These are phyloP conservation scores for Acrobasis suavella DNA, from an alignment of 2,888 invertebrate species.

Conservation along the genomic window DNA sequence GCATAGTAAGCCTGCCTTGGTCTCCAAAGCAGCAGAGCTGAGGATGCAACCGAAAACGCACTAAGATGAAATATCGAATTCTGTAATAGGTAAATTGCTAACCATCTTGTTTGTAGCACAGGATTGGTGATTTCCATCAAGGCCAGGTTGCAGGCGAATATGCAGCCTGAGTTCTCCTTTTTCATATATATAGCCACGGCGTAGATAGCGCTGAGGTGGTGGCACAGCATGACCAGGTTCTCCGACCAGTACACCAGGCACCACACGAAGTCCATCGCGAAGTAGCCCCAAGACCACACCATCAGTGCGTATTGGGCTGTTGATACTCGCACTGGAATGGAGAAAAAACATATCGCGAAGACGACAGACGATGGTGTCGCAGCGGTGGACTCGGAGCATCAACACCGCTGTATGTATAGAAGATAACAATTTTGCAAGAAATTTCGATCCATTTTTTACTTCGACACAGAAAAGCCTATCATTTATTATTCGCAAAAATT, in stretches of 20 bases:
- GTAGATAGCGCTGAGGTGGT: constrained; percentile 77
- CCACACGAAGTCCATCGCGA: constrained; percentile 84
- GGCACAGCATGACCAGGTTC: constrained; percentile 76
- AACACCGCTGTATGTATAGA: too few species aligned
- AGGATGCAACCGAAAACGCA: too few species aligned
- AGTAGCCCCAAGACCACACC: constrained; percentile 84
- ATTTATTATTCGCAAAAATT: too few species aligned
- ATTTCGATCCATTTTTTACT: too few species aligned
- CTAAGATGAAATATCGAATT: neutral
- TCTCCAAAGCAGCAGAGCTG: too few species aligned
- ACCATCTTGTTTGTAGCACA: constrained; percentile 84
- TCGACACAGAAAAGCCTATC: too few species aligned
- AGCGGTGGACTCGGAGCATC: neutral
- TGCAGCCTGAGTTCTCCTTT: constrained; percentile 76
- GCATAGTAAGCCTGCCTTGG: too few species aligned
- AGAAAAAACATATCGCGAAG: neutral
- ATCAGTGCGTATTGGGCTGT: constrained; percentile 69
- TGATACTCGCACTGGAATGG: constrained; percentile 52
- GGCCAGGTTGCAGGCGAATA: constrained; percentile 79
- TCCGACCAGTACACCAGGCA: constrained; percentile 78
- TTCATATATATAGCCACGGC: constrained; percentile 77
- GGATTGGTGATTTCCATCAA: constrained; percentile 85
- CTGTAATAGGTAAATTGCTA: constrained; percentile 23
- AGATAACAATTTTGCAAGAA: too few species aligned
- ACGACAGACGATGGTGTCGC: too few species aligned